These are phyloP conservation scores for Virgularia gustaviana DNA, from an alignment of 92 coral and sea anemone genomes.

Conservation along the genomic window DNA sequence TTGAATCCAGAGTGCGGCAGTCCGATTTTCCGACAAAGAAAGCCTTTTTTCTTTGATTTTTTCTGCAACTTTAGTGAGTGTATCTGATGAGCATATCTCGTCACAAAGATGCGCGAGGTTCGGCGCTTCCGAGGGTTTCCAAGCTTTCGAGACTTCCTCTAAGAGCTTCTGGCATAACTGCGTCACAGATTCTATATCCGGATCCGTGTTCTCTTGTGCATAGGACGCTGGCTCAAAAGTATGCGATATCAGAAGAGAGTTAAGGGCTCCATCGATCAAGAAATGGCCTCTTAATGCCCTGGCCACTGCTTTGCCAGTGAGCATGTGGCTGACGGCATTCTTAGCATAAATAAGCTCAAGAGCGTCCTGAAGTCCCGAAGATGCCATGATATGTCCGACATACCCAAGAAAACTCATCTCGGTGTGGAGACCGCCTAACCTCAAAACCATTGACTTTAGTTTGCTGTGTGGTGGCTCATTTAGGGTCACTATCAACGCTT, in stretches of 20 bases:
- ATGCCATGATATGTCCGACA: slow-evolving; percentile 48
- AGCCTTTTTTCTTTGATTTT: not conserved
- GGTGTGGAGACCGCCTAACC: slow-evolving; percentile 54
- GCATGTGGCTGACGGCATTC: slow-evolving; percentile 50
- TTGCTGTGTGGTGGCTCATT: slow-evolving; percentile 43
- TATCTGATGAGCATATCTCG: not conserved
- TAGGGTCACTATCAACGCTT: slow-evolving; percentile 37
- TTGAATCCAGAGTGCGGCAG: slow-evolving; percentile 42
- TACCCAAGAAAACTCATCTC: slow-evolving; percentile 58
- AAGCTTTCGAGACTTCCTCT: not conserved
- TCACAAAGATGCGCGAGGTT: not conserved
- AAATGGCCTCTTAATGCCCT: slow-evolving; percentile 40
- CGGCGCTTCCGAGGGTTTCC: not conserved
- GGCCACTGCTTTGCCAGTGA: slow-evolving; percentile 54
- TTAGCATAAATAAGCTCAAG: slow-evolving; percentile 52
- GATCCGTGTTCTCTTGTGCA: too few species aligned
- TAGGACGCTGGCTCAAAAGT: too few species aligned
- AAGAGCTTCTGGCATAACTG: not conserved
- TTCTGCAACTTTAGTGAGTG: not conserved
- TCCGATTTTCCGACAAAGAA: slow-evolving; percentile 2
- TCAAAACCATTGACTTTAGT: slow-evolving; percentile 38
- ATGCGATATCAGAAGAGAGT: not conserved
- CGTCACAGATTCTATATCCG: too few species aligned
- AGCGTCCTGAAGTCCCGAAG: slow-evolving; percentile 48
- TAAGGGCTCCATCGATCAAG: not conserved